A percentile compares a stretch with the other conserved stretches of the same genome.
These are phyloP conservation scores for Ptychoptera contaminata DNA, from an alignment of 2,888 invertebrate species.

Conservation along the genomic window DNA sequence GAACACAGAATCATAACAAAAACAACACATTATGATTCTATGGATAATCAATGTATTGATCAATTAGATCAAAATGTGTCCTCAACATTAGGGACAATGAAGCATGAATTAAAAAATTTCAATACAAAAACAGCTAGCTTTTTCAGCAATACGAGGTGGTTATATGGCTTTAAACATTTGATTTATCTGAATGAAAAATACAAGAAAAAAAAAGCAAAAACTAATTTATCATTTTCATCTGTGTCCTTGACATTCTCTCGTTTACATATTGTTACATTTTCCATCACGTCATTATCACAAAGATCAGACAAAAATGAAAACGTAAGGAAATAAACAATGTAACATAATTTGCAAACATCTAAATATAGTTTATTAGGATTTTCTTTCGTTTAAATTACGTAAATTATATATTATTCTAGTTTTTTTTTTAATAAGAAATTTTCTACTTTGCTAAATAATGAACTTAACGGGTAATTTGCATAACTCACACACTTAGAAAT, in stretches of 20 bases:
- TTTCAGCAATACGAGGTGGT: conserved; percentile 31
- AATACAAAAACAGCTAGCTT: conserved; percentile 28
- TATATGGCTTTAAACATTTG: conserved; percentile 10
- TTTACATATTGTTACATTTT: background rate
- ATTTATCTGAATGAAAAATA: background rate
- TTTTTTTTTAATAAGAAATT: too few relatives aligned
- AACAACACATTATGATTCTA: conserved; percentile 24
- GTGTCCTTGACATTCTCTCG: background rate
- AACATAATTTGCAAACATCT: too few relatives aligned
- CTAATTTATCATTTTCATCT: too few relatives aligned
- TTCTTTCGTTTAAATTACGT: conserved; percentile 4
- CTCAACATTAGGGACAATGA: conserved; percentile 28
- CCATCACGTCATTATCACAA: background rate
- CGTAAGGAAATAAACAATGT: too few relatives aligned
- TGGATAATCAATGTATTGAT: conserved; percentile 28
- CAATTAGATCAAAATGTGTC: conserved; percentile 29
- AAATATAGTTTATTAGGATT: too few relatives aligned
- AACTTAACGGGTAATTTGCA: too few relatives aligned
- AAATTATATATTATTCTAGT: too few relatives aligned
- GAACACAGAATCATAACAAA: conserved; percentile 19
- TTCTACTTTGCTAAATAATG: too few relatives aligned
- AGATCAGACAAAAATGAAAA: background rate
- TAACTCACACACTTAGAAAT: too few relatives aligned
- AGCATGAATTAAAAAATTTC: conserved; percentile 24
- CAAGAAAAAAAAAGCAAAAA: too few relatives aligned